phyloP scores from a whole-genome alignment of 1,140 invertebrate genomes.

The Philaenus spumarius region DNA sequence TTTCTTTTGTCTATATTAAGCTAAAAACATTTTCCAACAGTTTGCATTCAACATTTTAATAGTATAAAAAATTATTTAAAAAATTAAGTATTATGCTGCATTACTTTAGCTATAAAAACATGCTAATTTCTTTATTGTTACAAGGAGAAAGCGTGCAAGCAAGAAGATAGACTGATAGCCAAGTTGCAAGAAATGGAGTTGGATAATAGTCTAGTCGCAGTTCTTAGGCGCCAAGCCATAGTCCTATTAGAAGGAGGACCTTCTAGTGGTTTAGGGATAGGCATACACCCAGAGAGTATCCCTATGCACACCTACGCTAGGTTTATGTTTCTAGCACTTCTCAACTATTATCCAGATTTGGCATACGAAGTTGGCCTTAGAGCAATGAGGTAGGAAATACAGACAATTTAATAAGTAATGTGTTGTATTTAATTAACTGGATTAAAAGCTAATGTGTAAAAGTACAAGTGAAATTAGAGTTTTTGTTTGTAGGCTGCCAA shows the following conservation, averaged over 20 bases:
- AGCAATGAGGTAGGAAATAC: conserved; percentile 46
- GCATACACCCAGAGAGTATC: conserved; percentile 66
- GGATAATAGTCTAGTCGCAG: conserved; percentile 58
- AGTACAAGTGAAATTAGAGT: not conserved
- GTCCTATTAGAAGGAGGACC: conserved; percentile 64
- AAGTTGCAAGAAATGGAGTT: conserved; percentile 69
- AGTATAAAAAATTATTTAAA: too few relatives aligned
- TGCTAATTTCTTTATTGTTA: conserved; percentile 23
- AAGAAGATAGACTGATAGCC: conserved; percentile 69
- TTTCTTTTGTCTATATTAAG: too few relatives aligned
- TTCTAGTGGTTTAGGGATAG: conserved; percentile 63
- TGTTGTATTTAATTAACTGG: not conserved
- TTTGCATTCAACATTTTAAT: too few relatives aligned
- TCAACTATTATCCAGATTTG: conserved; percentile 65
- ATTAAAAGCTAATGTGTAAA: too few relatives aligned
- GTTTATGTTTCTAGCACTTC: conserved; percentile 67
- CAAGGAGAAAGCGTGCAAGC: conserved; percentile 58
- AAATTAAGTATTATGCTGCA: too few relatives aligned
- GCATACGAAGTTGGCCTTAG: conserved; percentile 61
- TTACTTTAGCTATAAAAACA: too few relatives aligned
- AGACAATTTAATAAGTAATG: not conserved
- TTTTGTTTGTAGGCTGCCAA: conserved; percentile 53
- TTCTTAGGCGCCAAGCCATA: conserved; percentile 50
- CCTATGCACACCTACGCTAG: conserved; percentile 79
- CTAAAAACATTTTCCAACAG: too few relatives aligned